A percentile compares a stretch with the other conserved stretches of the same genome.
Conservation (phyloP, 1,140 invertebrate species). For the Procambarus virginalis region DNA sequence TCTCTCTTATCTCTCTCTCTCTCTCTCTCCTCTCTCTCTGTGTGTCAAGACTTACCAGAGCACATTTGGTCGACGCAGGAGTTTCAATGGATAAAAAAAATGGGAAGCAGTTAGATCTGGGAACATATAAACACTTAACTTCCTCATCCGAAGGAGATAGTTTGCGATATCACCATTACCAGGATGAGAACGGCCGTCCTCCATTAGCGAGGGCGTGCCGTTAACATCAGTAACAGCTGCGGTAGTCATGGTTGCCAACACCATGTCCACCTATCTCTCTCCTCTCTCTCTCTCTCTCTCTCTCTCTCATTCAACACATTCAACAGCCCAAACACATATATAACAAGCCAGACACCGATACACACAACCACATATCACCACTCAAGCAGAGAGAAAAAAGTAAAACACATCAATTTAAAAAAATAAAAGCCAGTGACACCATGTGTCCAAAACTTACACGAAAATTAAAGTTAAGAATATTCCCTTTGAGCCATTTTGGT, state of each 20-base stretch:
- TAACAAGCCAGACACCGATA: not conserved
- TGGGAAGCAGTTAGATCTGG: too few relatives aligned
- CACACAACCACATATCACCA: not conserved
- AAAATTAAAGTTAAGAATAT: constrained; percentile 48
- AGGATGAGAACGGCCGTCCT: not conserved
- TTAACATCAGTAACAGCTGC: not conserved
- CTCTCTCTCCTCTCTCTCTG: constrained; percentile 22
- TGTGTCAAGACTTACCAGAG: too few relatives aligned
- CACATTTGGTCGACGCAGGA: too few relatives aligned
- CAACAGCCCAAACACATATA: not conserved
- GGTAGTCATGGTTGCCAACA: not conserved
- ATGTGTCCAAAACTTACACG: constrained; percentile 33
- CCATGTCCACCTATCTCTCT: not conserved
- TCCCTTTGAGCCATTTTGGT: constrained; percentile 28
- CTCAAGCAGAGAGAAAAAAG: not conserved
- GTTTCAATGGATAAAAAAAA: too few relatives aligned
- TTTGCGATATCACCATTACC: not conserved
- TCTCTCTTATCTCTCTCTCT: constrained; percentile 29
- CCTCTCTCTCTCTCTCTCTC: too few relatives aligned
- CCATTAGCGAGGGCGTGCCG: not conserved
- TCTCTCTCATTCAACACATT: too few relatives aligned
- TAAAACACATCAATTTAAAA: not conserved
- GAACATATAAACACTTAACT: not conserved
- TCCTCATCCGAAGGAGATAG: not conserved
- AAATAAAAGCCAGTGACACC: not conserved